phyloP scores from a whole-genome alignment of 2,113 vertebrate genomes.

The Nerophis ophidion region DNA sequence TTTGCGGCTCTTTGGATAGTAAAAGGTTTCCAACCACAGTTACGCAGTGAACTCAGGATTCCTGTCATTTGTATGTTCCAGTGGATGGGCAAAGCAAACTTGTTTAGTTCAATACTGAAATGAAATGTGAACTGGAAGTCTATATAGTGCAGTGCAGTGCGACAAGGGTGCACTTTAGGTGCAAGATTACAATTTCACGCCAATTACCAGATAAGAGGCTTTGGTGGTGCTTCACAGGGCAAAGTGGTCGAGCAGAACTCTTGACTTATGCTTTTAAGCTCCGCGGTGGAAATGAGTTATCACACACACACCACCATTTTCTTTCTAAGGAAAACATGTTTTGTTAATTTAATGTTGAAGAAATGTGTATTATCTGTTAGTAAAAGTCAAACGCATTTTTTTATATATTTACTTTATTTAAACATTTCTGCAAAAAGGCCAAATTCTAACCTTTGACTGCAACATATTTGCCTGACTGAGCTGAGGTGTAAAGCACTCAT shows the following conservation, averaged over 20 bases:
- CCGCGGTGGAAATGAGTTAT: conserved; percentile 53
- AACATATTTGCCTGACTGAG: neutral
- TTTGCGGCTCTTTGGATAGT: too few species aligned
- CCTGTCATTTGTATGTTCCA: too few species aligned
- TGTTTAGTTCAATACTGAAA: too few species aligned
- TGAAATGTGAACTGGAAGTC: too few species aligned
- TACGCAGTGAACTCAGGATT: too few species aligned
- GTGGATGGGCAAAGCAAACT: too few species aligned
- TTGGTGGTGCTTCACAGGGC: conserved; percentile 33
- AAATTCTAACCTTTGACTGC: neutral
- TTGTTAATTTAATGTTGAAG: too few species aligned
- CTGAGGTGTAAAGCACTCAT: neutral
- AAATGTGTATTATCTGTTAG: too few species aligned
- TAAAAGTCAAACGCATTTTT: neutral
- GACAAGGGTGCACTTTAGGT: conserved; percentile 19
- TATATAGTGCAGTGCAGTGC: too few species aligned
- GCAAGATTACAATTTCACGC: conserved; percentile 57
- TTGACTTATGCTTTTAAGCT: conserved; percentile 52
- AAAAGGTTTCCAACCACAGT: too few species aligned
- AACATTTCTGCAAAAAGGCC: neutral
- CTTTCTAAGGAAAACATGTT: too few species aligned
- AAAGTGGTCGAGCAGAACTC: conserved; percentile 16
- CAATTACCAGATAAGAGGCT: conserved; percentile 67
- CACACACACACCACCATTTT: neutral
- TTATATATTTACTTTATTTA: neutral